phyloP scores from a whole-genome alignment of 2,888 invertebrate genomes.

The Quadriops clusia region DNA sequence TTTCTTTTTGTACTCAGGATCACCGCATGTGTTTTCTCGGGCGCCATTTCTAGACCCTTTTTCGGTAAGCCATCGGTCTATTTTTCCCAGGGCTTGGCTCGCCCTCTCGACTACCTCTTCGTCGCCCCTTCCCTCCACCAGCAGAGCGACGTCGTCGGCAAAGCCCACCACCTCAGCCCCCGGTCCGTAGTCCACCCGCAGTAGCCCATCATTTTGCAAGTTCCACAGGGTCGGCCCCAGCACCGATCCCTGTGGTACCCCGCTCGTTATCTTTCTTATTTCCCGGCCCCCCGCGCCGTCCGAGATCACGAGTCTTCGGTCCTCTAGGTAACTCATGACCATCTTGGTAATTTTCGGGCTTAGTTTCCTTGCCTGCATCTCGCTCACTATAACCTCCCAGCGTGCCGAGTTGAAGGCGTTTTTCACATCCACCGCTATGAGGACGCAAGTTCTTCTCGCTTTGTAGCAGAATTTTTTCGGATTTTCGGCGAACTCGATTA shows the following conservation, averaged over 20 bases:
- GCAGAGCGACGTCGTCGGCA: conserved; percentile 16
- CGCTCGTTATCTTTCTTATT: conserved; percentile 6
- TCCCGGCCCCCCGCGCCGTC: conserved; percentile 1
- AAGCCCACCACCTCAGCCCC: conserved; percentile 14
- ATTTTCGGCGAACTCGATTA: no score
- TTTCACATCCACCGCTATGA: no score
- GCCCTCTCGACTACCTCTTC: not conserved
- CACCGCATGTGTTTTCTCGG: conserved; percentile 8
- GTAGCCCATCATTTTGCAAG: conserved; percentile 10
- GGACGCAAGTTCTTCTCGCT: no score
- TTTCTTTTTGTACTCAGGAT: conserved; percentile 4
- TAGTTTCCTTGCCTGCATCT: not conserved
- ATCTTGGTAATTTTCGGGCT: not conserved
- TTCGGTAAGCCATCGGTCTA: conserved; percentile 2
- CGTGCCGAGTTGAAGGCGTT: no score
- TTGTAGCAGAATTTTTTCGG: not conserved
- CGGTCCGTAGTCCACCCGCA: conserved; percentile 10
- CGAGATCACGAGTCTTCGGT: conserved; percentile 3
- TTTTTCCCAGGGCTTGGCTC: conserved; percentile 1
- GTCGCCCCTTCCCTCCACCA: conserved; percentile 14
- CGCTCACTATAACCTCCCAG: no score
- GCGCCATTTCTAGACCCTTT: conserved; percentile 1
- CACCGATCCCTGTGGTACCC: conserved; percentile 14
- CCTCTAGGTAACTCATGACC: conserved; percentile 4
- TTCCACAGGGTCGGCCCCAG: conserved; percentile 13